Conservation (phyloP, 2,797 vertebrate genomes). For the Mus minutoides region DNA sequence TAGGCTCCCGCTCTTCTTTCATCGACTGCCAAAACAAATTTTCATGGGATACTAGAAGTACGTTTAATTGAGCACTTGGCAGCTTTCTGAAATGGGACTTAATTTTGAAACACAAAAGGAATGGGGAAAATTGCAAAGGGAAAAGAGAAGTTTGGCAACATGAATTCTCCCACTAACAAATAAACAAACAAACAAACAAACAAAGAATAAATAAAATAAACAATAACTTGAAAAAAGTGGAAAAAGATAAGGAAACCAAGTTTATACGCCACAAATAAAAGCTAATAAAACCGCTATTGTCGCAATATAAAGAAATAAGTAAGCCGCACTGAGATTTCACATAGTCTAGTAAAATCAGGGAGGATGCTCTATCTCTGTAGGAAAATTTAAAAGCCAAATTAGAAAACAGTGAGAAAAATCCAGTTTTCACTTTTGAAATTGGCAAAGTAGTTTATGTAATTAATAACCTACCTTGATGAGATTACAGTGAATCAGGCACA, state of each 20-base stretch:
- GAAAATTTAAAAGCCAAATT: conserved; percentile 24
- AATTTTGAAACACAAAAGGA: conserved; percentile 53
- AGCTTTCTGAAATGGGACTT: conserved; percentile 21
- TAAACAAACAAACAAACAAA: not conserved
- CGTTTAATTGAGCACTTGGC: not conserved
- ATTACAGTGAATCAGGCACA: not conserved
- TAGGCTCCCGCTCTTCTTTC: not conserved
- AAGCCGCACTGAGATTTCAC: not conserved
- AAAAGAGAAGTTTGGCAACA: conserved; percentile 38
- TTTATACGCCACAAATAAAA: not conserved
- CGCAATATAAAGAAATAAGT: not conserved
- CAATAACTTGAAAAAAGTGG: not conserved
- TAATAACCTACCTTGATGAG: not conserved
- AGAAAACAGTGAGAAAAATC: conserved; percentile 14
- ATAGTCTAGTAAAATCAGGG: not conserved
- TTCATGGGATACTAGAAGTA: conserved; percentile 32
- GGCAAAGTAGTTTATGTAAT: conserved; percentile 22
- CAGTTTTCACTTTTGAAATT: conserved; percentile 36
- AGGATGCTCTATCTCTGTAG: not conserved
- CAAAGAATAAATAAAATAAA: not conserved
- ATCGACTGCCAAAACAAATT: conserved; percentile 21
- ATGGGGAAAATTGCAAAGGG: not conserved
- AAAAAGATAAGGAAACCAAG: not conserved
- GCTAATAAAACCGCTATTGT: conserved; percentile 9
- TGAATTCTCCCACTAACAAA: not conserved